Evolutionary conservation across 37 sponge, comb jelly and placozoan genomes (phyloP).

Genomic region (Chondrosia reniformis): DNA sequence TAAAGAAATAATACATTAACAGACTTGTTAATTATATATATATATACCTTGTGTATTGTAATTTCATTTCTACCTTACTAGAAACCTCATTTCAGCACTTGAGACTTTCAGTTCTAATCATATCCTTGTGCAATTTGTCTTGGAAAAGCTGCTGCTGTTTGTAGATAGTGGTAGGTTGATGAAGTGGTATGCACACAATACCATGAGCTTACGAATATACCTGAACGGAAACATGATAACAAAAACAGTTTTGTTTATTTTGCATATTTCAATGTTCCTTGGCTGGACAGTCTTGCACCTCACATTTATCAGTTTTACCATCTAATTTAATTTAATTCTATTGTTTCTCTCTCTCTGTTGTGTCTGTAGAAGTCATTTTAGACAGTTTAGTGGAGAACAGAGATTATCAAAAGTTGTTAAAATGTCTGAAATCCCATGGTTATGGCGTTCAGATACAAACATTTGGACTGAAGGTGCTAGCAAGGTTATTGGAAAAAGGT

Average conservation of each 20-base stretch:
- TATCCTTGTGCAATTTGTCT: not conserved
- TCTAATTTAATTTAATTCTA: not conserved
- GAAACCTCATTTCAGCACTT: not conserved
- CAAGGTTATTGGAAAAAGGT: not conserved
- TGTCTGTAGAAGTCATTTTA: not conserved
- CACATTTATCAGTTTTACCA: too few species aligned
- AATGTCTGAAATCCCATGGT: not conserved
- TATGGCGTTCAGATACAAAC: not conserved
- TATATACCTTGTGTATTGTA: too few species aligned
- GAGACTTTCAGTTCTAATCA: not conserved
- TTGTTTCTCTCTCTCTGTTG: not conserved
- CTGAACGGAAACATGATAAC: too few species aligned
- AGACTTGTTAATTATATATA: too few species aligned
- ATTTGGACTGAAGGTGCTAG: not conserved
- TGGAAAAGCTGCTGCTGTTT: not conserved
- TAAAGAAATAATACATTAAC: too few species aligned
- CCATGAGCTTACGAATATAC: too few species aligned
- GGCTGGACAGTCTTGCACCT: too few species aligned
- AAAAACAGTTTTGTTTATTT: too few species aligned
- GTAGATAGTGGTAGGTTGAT: constrained; percentile 7
- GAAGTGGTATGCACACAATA: too few species aligned
- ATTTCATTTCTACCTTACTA: too few species aligned
- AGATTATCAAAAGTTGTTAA: not conserved
- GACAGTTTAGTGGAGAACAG: not conserved
- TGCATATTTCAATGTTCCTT: too few species aligned